These are phyloP conservation scores for Aromia moschata DNA, from an alignment of 2,888 invertebrate species.

Conservation along the genomic window DNA sequence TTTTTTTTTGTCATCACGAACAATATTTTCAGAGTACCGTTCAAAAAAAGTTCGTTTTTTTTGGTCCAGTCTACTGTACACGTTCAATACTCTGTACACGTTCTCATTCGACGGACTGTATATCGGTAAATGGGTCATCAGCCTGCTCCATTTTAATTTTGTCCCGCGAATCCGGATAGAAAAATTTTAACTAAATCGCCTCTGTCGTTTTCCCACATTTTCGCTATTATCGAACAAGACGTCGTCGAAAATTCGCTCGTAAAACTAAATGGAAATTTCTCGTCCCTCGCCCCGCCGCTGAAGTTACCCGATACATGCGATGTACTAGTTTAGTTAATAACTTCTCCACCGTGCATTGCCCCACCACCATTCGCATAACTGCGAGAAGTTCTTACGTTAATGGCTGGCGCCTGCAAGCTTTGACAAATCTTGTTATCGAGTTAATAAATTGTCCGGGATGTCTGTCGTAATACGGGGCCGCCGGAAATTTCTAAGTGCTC, in stretches of 20 bases:
- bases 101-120: too few species aligned
- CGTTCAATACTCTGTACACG: too few species aligned
- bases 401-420: slow-evolving; percentile 12
- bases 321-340: slow-evolving; percentile 4
- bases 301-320: neutral
- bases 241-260: neutral
- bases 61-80: too few species aligned
- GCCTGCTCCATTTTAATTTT: too few species aligned
- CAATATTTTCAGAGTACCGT: too few species aligned
- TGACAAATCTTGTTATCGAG: slow-evolving; percentile 24
- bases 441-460: slow-evolving; percentile 18
- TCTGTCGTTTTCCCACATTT: too few species aligned
- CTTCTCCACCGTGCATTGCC: slow-evolving; percentile 1
- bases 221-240: neutral
- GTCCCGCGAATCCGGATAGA: too few species aligned
- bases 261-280: neutral
- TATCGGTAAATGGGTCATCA: too few species aligned
- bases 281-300: neutral
- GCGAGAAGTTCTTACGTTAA: slow-evolving; percentile 17
- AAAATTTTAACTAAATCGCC: too few species aligned
- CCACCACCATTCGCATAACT: slow-evolving; percentile 1
- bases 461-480: slow-evolving; percentile 7
- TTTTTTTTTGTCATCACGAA: too few species aligned
- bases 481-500: slow-evolving; percentile 21
- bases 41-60: too few species aligned